Evolutionary conservation across 2,888 invertebrate species (phyloP).

Genomic region (Oxystoma pomonae): DNA sequence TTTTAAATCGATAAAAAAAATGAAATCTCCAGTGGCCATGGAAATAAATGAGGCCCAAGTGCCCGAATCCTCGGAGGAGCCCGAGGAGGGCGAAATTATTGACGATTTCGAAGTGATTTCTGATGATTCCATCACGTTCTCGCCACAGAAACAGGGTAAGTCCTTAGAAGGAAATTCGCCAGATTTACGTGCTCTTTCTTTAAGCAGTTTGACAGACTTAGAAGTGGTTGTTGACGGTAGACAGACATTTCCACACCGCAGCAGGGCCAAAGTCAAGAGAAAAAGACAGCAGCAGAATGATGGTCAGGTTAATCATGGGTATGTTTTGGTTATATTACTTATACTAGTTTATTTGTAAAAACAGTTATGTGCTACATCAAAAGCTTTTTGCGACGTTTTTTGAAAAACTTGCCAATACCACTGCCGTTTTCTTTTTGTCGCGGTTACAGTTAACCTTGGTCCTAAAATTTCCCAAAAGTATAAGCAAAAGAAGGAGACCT

Average conservation of each 20-base stretch:
- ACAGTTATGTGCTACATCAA: slow-evolving; percentile 7
- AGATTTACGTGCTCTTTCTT: slow-evolving; percentile 45
- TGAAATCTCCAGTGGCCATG: neutral
- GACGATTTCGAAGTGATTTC: slow-evolving; percentile 46
- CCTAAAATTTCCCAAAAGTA: too few species aligned
- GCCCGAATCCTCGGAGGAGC: slow-evolving; percentile 17
- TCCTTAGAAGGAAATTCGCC: slow-evolving; percentile 41
- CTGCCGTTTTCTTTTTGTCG: too few species aligned
- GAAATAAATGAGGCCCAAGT: neutral
- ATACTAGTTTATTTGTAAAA: too few species aligned
- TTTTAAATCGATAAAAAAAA: too few species aligned
- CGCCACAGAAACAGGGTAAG: slow-evolving; percentile 40
- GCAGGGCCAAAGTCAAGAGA: slow-evolving; percentile 1
- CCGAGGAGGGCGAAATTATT: slow-evolving; percentile 48
- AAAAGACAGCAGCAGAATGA: slow-evolving; percentile 1
- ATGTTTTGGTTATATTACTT: too few species aligned
- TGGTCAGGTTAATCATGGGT: too few species aligned
- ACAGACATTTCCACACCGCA: too few species aligned
- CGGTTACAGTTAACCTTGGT: too few species aligned
- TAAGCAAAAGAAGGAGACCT: too few species aligned
- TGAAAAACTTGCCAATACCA: too few species aligned
- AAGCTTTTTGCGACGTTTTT: too few species aligned
- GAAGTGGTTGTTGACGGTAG: slow-evolving; percentile 11
- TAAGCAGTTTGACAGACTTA: slow-evolving; percentile 44
- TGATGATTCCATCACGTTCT: slow-evolving; percentile 42